Evolutionary conservation across 2,797 vertebrate genomes (phyloP).

Genomic region (Ptychadena robeensis): DNA sequence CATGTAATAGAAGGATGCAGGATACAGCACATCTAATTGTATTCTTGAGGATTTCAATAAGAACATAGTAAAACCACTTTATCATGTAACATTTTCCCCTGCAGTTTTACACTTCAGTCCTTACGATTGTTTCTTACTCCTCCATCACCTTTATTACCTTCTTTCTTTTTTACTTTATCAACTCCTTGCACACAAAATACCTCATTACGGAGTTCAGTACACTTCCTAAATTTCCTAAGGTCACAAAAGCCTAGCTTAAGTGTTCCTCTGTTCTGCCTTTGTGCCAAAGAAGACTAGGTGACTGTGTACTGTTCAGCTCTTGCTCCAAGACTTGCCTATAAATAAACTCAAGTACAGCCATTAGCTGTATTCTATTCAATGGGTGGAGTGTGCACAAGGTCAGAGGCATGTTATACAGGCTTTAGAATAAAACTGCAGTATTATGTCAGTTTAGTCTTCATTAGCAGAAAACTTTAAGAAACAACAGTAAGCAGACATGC

Average conservation of each 20-base stretch:
- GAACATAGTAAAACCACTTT: conserved; percentile 53
- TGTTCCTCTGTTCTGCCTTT: conserved; percentile 24
- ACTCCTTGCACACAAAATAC: conserved; percentile 54
- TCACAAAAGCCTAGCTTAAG: conserved; percentile 36
- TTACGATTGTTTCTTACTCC: conserved; percentile 34
- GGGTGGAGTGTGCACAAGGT: not conserved
- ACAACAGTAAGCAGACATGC: not conserved
- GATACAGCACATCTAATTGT: conserved; percentile 34
- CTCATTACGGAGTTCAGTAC: conserved; percentile 52
- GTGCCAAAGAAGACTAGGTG: conserved; percentile 10
- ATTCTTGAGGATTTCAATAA: conserved; percentile 52
- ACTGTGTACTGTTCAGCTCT: not conserved
- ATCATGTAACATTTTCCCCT: conserved; percentile 39
- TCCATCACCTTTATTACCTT: conserved; percentile 55
- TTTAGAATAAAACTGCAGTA: not conserved
- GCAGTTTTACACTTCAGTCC: conserved; percentile 41
- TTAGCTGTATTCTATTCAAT: conserved; percentile 10
- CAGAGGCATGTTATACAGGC: not conserved
- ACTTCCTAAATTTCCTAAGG: conserved; percentile 45
- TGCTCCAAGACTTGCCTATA: conserved; percentile 3
- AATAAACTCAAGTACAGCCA: not conserved
- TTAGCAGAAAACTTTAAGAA: not conserved
- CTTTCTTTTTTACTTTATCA: conserved; percentile 40
- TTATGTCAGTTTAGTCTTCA: not conserved
- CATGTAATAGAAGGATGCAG: conserved; percentile 24